These are phyloP conservation scores for Decapterus maruadsi DNA, from an alignment of 2,797 vertebrate species.

Conservation along the genomic window DNA sequence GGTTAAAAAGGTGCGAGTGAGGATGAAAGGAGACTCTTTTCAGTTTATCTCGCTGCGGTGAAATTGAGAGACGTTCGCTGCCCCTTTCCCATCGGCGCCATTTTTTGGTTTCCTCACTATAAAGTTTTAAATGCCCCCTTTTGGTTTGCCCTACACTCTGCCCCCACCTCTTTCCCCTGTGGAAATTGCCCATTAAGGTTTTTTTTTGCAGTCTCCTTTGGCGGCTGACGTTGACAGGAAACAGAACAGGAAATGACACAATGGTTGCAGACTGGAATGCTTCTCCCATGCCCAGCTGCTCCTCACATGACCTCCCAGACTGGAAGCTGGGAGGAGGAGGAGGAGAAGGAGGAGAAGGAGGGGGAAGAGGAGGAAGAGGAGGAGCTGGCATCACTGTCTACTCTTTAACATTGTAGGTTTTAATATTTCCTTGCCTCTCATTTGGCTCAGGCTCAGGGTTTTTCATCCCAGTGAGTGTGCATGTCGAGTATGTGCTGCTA, in stretches of 20 bases:
- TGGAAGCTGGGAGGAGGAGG: constrained; percentile 70
- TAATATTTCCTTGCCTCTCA: constrained; percentile 15
- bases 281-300: constrained; percentile 85
- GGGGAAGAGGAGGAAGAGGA: constrained; percentile 65
- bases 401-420: constrained; percentile 25
- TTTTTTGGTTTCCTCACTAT: constrained; percentile 17
- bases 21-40: constrained; percentile 47
- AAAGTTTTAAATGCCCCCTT: constrained; percentile 67
- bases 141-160: constrained; percentile 61
- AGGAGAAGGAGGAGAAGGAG: constrained; percentile 61
- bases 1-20: constrained; percentile 55
- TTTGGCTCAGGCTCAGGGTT: background rate
- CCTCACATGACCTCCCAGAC: constrained; percentile 80
- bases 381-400: constrained; percentile 41
- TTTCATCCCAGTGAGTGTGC: constrained; percentile 9
- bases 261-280: constrained; percentile 80
- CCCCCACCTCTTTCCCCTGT: constrained; percentile 63
- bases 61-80: constrained; percentile 35
- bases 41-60: constrained; percentile 16
- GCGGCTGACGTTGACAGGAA: constrained; percentile 86
- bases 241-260: constrained; percentile 89
- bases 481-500: background rate
- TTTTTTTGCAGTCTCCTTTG: constrained; percentile 68
- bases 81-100: constrained; percentile 64
- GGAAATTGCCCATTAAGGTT: constrained; percentile 85